A percentile compares a stretch with the other conserved stretches of the same genome.
phyloP scores from a whole-genome alignment of 2,888 invertebrate species.

The Pemphredon lugubris region DNA sequence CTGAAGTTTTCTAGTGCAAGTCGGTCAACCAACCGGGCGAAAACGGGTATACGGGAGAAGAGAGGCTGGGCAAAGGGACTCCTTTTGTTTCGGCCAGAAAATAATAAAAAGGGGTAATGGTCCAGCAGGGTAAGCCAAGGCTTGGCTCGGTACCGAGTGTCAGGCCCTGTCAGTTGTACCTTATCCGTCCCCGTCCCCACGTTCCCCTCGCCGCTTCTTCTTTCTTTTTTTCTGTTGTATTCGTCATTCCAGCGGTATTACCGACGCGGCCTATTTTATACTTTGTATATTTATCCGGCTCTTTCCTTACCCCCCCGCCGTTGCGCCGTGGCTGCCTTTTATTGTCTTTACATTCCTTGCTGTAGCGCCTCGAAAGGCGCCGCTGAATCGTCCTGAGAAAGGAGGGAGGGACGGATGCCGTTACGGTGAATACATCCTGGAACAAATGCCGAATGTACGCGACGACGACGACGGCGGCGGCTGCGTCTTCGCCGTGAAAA shows the following conservation, averaged over 20 bases:
- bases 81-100: slow-evolving; percentile 63
- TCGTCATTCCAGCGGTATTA: slow-evolving; percentile 17
- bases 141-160: slow-evolving; percentile 51
- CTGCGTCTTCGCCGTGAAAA: slow-evolving; percentile 17
- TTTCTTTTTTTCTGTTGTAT: background rate
- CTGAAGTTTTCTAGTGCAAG: slow-evolving; percentile 59
- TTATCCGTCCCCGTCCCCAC: slow-evolving; percentile 12
- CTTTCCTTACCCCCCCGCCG: slow-evolving; percentile 24
- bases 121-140: slow-evolving; percentile 52
- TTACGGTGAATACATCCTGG: slow-evolving; percentile 39
- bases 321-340: slow-evolving; percentile 40
- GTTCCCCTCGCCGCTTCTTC: background rate
- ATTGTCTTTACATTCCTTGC: slow-evolving; percentile 46
- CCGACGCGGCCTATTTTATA: slow-evolving; percentile 53
- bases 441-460: slow-evolving; percentile 31
- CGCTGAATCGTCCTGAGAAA: slow-evolving; percentile 38
- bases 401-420: slow-evolving; percentile 20
- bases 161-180: slow-evolving; percentile 50
- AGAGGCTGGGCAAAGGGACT: slow-evolving; percentile 35
- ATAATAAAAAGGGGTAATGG: slow-evolving; percentile 67
- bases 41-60: slow-evolving; percentile 3
- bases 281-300: slow-evolving; percentile 52
- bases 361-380: slow-evolving; percentile 38
- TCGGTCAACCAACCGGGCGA: slow-evolving; percentile 55
- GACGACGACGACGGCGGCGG: slow-evolving; percentile 16